phyloP scores from a whole-genome alignment of 2,113 vertebrate genomes.

The Catharus minimus region DNA sequence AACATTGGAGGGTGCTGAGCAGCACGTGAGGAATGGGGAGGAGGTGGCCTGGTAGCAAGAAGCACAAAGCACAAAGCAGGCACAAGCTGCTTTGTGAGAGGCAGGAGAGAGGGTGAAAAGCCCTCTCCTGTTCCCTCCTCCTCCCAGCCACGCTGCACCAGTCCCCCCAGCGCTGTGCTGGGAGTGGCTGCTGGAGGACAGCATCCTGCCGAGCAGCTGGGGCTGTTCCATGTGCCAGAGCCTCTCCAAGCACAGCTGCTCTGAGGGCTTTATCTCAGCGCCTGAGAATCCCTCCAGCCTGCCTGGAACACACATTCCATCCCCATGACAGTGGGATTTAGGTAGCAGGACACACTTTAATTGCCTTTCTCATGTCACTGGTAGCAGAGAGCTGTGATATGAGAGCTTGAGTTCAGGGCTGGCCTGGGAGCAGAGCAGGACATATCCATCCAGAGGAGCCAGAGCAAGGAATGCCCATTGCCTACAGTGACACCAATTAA shows the following conservation, averaged over 20 bases:
- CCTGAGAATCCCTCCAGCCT: background rate
- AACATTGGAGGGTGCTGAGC: background rate
- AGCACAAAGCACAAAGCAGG: background rate
- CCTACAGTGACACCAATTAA: background rate
- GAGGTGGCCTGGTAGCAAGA: background rate
- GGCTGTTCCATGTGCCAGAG: background rate
- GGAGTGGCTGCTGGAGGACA: background rate
- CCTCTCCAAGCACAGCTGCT: background rate
- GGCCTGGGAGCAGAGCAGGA: background rate
- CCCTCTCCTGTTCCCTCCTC: background rate
- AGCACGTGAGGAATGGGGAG: fast-evolving
- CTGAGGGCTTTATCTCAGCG: background rate
- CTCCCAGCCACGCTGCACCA: fast-evolving
- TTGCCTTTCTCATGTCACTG: background rate
- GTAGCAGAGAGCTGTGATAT: background rate
- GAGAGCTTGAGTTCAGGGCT: background rate
- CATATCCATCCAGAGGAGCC: background rate
- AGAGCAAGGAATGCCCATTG: background rate
- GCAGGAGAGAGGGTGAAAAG: background rate
- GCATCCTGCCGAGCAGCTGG: background rate
- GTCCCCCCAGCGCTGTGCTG: fast-evolving
- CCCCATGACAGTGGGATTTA: background rate
- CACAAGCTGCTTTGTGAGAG: background rate
- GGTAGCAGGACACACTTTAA: background rate
- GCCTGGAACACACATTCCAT: background rate